phyloP scores from a whole-genome alignment of 2,888 invertebrate genomes.

The Gerris lacustris region DNA sequence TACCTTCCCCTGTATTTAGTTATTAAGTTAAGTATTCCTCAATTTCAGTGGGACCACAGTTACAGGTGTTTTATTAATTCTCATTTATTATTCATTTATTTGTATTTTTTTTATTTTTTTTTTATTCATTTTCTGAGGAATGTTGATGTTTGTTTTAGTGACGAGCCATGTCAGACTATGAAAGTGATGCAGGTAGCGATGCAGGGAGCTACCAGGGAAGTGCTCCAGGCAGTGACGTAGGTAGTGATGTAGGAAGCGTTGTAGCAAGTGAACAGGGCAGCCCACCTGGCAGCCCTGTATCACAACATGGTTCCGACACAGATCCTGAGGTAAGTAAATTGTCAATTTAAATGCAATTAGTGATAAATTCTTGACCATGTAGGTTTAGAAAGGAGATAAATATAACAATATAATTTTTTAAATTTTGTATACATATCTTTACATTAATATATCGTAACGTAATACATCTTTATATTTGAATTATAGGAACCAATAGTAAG shows the following conservation, averaged over 20 bases:
- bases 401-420: no score
- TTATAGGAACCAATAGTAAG: neutral
- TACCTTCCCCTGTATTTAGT: no score
- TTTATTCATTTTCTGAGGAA: no score
- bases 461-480: neutral
- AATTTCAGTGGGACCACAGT: no score
- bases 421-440: no score
- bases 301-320: neutral
- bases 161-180: constrained; percentile 28
- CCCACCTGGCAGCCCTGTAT: neutral
- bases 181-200: constrained; percentile 30
- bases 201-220: constrained; percentile 29
- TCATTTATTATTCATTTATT: no score
- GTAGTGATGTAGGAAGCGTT: constrained; percentile 30
- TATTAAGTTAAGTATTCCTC: no score
- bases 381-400: no score
- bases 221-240: constrained; percentile 40
- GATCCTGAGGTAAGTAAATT: neutral
- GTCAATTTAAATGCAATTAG: neutral
- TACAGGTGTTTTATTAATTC: no score
- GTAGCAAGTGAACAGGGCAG: neutral
- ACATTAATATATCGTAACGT: no score
- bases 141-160: no score
- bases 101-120: no score
- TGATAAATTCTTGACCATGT: neutral